Percentiles rank a stretch among this genome's conserved stretches.
phyloP scores from a whole-genome alignment of 1,140 invertebrate species.

The Elysia chlorotica region DNA sequence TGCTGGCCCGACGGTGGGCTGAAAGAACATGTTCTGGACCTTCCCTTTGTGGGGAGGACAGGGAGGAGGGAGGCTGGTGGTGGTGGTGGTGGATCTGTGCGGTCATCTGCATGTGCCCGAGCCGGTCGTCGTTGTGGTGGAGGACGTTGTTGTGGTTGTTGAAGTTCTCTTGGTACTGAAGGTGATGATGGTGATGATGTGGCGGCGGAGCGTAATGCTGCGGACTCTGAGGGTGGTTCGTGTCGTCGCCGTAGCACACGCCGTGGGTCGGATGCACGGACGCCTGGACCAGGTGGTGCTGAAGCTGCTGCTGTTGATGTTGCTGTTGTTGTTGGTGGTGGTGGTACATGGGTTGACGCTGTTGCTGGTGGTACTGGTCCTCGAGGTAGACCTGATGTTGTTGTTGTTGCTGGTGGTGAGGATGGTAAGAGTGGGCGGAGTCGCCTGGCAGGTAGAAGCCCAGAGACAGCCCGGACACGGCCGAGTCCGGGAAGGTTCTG shows the following conservation, averaged over 20 bases:
- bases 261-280: constrained; percentile 17
- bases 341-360: not conserved
- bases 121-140: too few relatives aligned
- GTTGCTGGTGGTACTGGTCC: too few relatives aligned
- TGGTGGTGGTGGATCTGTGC: too few relatives aligned
- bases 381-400: not conserved
- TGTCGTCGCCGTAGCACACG: constrained; percentile 19
- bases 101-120: too few relatives aligned
- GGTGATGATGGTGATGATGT: not conserved
- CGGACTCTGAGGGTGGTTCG: constrained; percentile 1
- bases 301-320: not conserved
- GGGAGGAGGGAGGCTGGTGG: not conserved
- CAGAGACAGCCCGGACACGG: constrained; percentile 3
- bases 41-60: not conserved
- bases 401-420: not conserved
- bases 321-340: not conserved
- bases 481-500: constrained; percentile 17
- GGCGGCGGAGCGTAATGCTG: constrained; percentile 12
- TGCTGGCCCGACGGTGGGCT: too few relatives aligned
- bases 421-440: not conserved
- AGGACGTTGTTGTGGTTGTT: not conserved
- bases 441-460: not conserved
- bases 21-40: too few relatives aligned
- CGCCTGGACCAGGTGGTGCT: constrained; percentile 3
- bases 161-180: not conserved